These are phyloP conservation scores for Dunckerocampus dactyliophorus DNA, from an alignment of 2,113 vertebrate genomes.

Conservation along the genomic window DNA sequence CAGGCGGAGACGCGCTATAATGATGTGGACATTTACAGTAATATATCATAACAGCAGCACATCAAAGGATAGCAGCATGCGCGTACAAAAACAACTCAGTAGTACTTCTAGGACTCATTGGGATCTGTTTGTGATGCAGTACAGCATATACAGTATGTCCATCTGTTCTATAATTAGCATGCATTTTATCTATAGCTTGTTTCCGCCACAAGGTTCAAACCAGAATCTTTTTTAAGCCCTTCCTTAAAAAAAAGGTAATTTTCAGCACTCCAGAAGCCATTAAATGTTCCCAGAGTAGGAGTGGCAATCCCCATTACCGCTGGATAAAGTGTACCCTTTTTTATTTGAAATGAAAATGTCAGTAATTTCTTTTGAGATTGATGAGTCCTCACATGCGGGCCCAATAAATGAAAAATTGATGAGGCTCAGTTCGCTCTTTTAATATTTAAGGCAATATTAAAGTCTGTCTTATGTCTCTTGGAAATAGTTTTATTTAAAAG, in stretches of 20 bases:
- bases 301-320: constrained; percentile 75
- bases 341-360: constrained; percentile 84
- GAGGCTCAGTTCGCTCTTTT: constrained; percentile 81
- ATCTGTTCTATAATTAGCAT: constrained; percentile 39
- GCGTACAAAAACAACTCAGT: neutral
- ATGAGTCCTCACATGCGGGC: constrained; percentile 77
- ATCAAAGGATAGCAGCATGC: constrained; percentile 47
- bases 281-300: constrained; percentile 66
- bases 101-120: neutral
- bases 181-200: constrained; percentile 59
- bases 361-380: constrained; percentile 81
- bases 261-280: constrained; percentile 70
- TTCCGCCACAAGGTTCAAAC: constrained; percentile 66
- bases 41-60: constrained; percentile 69
- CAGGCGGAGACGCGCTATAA: constrained; percentile 58
- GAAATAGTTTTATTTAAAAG: constrained; percentile 83
- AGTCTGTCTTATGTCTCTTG: constrained; percentile 75
- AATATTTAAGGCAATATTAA: constrained; percentile 87
- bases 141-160: no score
- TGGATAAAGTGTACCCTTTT: constrained; percentile 83
- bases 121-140: neutral
- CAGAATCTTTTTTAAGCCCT: constrained; percentile 52
- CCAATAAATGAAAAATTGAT: constrained; percentile 86
- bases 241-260: constrained; percentile 49
- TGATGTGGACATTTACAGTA: constrained; percentile 73